Base-by-base conservation (phyloP, 2,797 vertebrate genomes). In the Cynopterus sphinx region DNA sequence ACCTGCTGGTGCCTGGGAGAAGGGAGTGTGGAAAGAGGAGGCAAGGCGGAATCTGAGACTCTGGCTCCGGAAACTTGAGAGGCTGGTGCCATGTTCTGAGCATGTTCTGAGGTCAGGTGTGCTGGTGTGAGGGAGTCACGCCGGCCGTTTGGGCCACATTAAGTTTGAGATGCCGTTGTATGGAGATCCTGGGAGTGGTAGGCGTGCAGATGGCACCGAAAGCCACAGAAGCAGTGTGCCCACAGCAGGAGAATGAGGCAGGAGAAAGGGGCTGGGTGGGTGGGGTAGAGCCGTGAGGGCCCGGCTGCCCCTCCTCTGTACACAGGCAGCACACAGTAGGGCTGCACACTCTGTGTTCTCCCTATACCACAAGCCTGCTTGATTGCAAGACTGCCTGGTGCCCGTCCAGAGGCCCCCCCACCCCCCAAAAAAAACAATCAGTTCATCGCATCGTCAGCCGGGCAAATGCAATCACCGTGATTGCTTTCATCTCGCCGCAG, bases 171-270 rank as follows among this genome's bases (percentile, higher is more conserved):
- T 61, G 61, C 39, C 0, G 1, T 3, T 8, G 0, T 55, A 31
- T 6, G 11, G 68, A 5, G 68, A 10, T 12, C 10, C 15, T 9
- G 15, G 10, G 59, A 33, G 24, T 24, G 7, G 39, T 15, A 19
- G 59, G 9, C 3, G 0, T 31, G 7, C 16, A 65, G n/a, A 10
- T 31, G 51, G 53, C 31, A 22, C 49, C 26, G 1, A 26, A 53
- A 78, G 39, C 63, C 51, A 15, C 36, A 16, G n/a, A 7, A 65
- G 39, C 13, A 9, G 0, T 8, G 17, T 0, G 1, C 13, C 63
- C 0, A 1, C 6, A 0, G 17, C 0, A 0, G 39, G 68, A n/a
- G 22, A 28, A 17, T 0, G 0, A 9, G 36, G 79, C 31, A 46
- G 10, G 33, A 21, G 10, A 19, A 4, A 9, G 24, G 7, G 36